A percentile compares a stretch with the other conserved stretches of the same genome.
phyloP scores from a whole-genome alignment of 1,140 invertebrate species.

The Akabosia matsudoensis region DNA sequence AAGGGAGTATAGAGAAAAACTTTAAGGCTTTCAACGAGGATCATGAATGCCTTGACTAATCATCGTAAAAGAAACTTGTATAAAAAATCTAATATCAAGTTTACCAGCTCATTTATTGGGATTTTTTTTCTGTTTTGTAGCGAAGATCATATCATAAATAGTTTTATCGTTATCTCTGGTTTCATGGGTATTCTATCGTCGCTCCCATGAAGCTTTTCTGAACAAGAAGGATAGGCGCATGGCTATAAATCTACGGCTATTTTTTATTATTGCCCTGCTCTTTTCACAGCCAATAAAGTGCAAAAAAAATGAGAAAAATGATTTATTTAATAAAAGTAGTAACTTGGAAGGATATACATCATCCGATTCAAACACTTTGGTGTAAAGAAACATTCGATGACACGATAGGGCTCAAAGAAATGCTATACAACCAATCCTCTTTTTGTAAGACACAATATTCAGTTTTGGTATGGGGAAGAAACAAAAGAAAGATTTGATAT shows the following conservation, averaged over 20 bases:
- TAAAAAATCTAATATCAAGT: neutral
- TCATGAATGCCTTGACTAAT: neutral
- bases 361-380: neutral
- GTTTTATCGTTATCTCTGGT: neutral
- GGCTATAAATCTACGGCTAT: no score
- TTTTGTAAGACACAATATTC: no score
- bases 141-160: neutral
- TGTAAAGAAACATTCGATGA: neutral
- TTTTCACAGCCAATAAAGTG: neutral
- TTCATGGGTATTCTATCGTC: neutral
- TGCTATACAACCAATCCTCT: no score
- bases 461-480: no score
- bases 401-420: neutral
- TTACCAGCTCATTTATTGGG: neutral
- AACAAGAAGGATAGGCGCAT: neutral
- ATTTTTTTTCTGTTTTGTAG: neutral
- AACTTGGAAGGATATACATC: neutral
- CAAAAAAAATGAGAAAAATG: neutral
- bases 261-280: no score
- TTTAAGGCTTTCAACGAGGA: neutral
- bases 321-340: neutral
- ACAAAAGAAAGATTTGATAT: no score
- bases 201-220: neutral
- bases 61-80: neutral
- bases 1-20: neutral